Base-by-base conservation (phyloP, 2,797 vertebrate species). In the Lophotriccus pileatus region DNA sequence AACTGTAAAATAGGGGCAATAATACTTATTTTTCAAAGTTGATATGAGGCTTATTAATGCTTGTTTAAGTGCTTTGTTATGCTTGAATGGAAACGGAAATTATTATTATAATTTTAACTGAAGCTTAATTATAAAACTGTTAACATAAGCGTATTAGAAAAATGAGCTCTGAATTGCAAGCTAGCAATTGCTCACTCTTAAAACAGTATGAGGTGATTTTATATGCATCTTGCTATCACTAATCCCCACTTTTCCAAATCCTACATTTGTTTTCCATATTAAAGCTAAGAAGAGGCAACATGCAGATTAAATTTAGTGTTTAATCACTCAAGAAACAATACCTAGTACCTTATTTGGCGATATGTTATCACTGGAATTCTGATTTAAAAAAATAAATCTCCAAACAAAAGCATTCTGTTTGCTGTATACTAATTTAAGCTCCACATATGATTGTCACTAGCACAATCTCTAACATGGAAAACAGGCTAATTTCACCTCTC, bases 41-140 rank as follows among this genome's bases (percentile, higher is more conserved):
- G 47, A 92, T 84, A 63, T 18, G 39, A 92, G 39, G 78, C 32
- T 93, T 96, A 95, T 90, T 92, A 95, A 93, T 85, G 78, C 74
- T 89, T 76, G n/a, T 68, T 87, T 87, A 92, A 93, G 78, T 68
- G 75, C 12, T 95, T 92, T 93, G 89, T 80, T 90, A 87, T 47
- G 90, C 90, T 85, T 93, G 80, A 87, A 89, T 77, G 60, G 63
- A 89, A 87, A 90, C 84, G 84, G 79, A 92, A 92, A 94, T 95
- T 69, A 53, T 92, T 81, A 50, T 72, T 72, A 69, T 49, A 84
- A 92, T 90, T 95, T 94, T 92, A 94, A 92, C 73, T 56, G 58
- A 69, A 89, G 44, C 62, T 91, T 92, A 89, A 94, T 90, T 94
- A 90, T 93, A 93, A 94, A 95, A 94, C 77, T 87, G 86, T 94